phyloP scores from a whole-genome alignment of 1,140 invertebrate genomes.

The Littorina saxatilis region DNA sequence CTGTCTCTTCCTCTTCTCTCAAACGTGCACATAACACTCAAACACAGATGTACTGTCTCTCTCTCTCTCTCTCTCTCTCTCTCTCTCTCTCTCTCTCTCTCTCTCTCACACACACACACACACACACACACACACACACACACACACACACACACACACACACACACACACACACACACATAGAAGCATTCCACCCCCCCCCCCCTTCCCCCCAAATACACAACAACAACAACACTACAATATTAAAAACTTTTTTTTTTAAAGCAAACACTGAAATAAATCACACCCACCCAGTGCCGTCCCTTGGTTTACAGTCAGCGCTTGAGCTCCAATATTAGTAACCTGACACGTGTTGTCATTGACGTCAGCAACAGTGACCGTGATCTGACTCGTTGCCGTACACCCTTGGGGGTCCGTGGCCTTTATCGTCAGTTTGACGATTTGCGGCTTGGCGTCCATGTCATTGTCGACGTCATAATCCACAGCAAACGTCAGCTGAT shows the following conservation, averaged over 20 bases:
- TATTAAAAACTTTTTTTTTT: background rate
- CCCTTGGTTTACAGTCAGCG: background rate
- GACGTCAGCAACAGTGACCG: constrained; percentile 35
- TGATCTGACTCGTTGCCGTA: constrained; percentile 31
- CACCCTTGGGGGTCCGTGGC: constrained; percentile 32
- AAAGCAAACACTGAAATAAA: background rate
- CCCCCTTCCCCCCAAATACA: too few relatives aligned
- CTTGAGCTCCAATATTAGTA: background rate
- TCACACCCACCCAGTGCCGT: background rate
- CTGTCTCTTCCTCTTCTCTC: too few relatives aligned
- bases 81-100: background rate
- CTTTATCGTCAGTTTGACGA: constrained; percentile 30
- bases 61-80: too few relatives aligned
- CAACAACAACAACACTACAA: background rate
- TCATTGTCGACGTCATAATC: constrained; percentile 46
- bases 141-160: too few relatives aligned
- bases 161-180: too few relatives aligned
- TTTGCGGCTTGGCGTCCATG: background rate
- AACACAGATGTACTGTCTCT: too few relatives aligned
- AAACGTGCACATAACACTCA: too few relatives aligned
- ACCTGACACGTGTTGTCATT: constrained; percentile 46
- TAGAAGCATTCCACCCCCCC: too few relatives aligned
- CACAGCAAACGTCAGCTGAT: constrained; percentile 39
- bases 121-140: background rate
- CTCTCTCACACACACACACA: background rate